Percentiles rank a stretch among this genome's conserved stretches.
These are phyloP conservation scores for Podocnemis expansa DNA, from an alignment of 2,113 vertebrate genomes.

Conservation along the genomic window DNA sequence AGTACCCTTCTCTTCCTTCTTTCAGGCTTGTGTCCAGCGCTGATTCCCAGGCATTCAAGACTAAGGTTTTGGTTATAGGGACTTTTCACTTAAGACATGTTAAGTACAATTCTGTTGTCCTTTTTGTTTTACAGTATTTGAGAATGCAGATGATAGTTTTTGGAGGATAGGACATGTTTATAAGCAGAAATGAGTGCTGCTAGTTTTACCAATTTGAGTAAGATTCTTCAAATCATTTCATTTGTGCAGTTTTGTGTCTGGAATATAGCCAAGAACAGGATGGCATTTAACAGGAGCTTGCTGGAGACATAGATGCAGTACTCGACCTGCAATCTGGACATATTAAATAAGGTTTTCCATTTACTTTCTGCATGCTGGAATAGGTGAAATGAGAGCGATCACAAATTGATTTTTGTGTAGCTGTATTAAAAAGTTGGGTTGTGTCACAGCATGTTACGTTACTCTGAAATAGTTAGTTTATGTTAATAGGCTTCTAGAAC, in stretches of 20 bases:
- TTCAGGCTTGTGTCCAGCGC: not conserved
- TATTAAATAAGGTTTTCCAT: not conserved
- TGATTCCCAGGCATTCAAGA: not conserved
- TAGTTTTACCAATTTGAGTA: constrained; percentile 26
- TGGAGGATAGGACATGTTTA: constrained; percentile 37
- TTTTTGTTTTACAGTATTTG: not conserved
- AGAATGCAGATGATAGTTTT: not conserved
- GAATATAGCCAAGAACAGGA: not conserved
- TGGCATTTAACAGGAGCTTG: constrained; percentile 4
- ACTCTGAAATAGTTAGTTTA: constrained; percentile 50
- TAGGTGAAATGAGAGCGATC: constrained; percentile 34
- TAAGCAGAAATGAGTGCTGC: constrained; percentile 4
- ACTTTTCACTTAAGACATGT: not conserved
- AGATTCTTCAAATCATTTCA: not conserved
- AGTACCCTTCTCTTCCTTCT: not conserved
- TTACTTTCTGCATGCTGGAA: not conserved
- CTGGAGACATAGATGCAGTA: not conserved
- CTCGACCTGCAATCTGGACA: not conserved
- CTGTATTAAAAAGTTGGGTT: not conserved
- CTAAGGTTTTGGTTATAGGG: not conserved
- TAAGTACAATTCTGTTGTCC: not conserved
- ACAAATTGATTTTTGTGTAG: constrained; percentile 62
- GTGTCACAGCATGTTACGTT: constrained; percentile 15
- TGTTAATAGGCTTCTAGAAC: constrained; percentile 50
- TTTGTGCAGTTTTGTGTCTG: constrained; percentile 42